Percentiles rank a stretch among this genome's conserved stretches.
phyloP scores from a whole-genome alignment of 1,140 invertebrate species.

The Pomacea maculata region DNA sequence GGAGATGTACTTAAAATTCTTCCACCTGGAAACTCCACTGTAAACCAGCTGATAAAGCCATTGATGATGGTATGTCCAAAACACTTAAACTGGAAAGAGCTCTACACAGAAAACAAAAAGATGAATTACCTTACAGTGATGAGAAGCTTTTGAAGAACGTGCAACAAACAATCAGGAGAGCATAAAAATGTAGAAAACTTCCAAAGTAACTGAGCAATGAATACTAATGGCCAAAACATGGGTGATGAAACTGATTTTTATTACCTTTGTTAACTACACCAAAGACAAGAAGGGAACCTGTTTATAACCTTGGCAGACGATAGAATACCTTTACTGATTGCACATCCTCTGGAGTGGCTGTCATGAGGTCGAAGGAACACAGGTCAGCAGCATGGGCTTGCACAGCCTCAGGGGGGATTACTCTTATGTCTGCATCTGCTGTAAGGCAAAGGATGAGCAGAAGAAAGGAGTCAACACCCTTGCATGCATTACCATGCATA shows the following conservation, averaged over 20 bases:
- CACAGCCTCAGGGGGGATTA: conserved; percentile 38
- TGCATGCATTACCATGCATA: too few species aligned
- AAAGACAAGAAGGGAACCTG: neutral
- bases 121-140: neutral
- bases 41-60: conserved; percentile 59
- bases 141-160: neutral
- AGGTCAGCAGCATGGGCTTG: conserved; percentile 40
- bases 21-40: conserved; percentile 47
- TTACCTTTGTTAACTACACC: neutral
- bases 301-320: too few species aligned
- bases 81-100: conserved; percentile 25
- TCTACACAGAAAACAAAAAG: conserved; percentile 14
- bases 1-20: conserved; percentile 24
- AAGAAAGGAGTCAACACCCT: too few species aligned
- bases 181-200: too few species aligned
- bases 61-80: conserved; percentile 28
- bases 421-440: conserved; percentile 33
- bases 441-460: neutral
- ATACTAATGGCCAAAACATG: too few species aligned
- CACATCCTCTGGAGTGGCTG: conserved; percentile 38
- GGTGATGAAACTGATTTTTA: too few species aligned
- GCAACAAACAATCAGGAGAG: neutral
- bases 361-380: conserved; percentile 43
- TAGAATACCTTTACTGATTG: conserved; percentile 34
- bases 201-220: too few species aligned